Evolutionary conservation across 1,140 invertebrate species (phyloP), one percentile per base, ranked within the genome.

Genomic region (Philopotamus ludificatus): DNA sequence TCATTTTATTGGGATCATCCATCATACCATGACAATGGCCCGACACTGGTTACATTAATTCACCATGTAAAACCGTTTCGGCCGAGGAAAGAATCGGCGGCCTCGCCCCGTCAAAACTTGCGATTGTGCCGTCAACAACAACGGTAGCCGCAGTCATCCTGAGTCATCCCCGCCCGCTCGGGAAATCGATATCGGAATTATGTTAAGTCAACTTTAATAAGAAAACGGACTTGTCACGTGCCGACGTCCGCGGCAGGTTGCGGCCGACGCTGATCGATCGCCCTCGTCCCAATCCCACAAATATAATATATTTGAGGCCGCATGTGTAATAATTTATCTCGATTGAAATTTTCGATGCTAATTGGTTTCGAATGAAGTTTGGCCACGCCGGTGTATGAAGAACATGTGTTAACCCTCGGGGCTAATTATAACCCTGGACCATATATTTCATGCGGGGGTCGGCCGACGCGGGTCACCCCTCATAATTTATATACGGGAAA

Each of bases 1-100:
- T 64, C 61, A 54, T 67, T 67, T 51, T 55, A 51, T 39, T 50
- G 41, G 28, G 28, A 42, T 12, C 66, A 67, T 67, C 66, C 45
- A 67, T 67, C 66, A 67, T 67, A 53, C 59, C 51, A 45, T 59
- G 66, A 67, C 66, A 67, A 55, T 59, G 25, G 50, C 8, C 50
- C 16, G 50, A 53, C 50, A 53, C 9, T 26, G 23, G 51, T 53
- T 41, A 64, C 66, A 67, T 67, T 67, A 63, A 67, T 67, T 59
- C 25, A 45, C 51, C 51, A 51, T 63, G 66, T 63, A 47, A 47
- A 47, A 47, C 44, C 4, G 44, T 12, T 20, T 47, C 44, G 44
- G 8, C 15, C 7, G 4, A 34, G 28, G 28, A 34, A 34, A 12
- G 4, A 12, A 34, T n/a, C n/a, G n/a, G n/a, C n/a, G n/a, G n/a